Evolutionary conservation across 2,888 invertebrate species (phyloP).

Genomic region (Pollenia griseotomentosa): DNA sequence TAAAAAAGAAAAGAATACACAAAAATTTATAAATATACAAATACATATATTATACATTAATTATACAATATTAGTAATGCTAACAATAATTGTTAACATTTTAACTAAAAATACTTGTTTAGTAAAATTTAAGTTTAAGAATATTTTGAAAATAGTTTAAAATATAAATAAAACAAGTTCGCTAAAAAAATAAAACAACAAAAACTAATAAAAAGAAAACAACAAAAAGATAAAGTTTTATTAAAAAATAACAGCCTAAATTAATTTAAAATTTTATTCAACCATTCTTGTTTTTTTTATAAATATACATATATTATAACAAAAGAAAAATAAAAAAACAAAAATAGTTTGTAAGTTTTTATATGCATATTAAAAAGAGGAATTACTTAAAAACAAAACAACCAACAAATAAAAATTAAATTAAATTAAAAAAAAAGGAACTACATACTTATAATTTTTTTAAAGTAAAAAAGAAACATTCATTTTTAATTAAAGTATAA

Average conservation of each 20-base stretch:
- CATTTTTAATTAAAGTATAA: constrained; percentile 45
- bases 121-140: constrained; percentile 66
- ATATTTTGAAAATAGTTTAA: constrained; percentile 65
- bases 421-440: constrained; percentile 27
- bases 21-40: constrained; percentile 27
- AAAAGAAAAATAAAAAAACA: constrained; percentile 10
- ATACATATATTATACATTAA: constrained; percentile 28
- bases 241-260: constrained; percentile 48
- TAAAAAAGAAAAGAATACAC: constrained; percentile 36
- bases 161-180: constrained; percentile 61
- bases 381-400: constrained; percentile 51
- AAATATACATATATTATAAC: constrained; percentile 43
- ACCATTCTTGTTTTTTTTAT: constrained; percentile 67
- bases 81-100: constrained; percentile 70
- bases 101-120: constrained; percentile 55
- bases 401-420: constrained; percentile 5
- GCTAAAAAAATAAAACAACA: constrained; percentile 50
- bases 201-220: constrained; percentile 46
- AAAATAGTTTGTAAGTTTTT: constrained; percentile 60
- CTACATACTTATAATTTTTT: constrained; percentile 15
- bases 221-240: constrained; percentile 40
- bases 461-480: constrained; percentile 44
- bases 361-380: constrained; percentile 56
- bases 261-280: constrained; percentile 43
- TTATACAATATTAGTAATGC: constrained; percentile 48